phyloP scores from a whole-genome alignment of 2,113 vertebrate species.

The Coryphaenoides rupestris region DNA sequence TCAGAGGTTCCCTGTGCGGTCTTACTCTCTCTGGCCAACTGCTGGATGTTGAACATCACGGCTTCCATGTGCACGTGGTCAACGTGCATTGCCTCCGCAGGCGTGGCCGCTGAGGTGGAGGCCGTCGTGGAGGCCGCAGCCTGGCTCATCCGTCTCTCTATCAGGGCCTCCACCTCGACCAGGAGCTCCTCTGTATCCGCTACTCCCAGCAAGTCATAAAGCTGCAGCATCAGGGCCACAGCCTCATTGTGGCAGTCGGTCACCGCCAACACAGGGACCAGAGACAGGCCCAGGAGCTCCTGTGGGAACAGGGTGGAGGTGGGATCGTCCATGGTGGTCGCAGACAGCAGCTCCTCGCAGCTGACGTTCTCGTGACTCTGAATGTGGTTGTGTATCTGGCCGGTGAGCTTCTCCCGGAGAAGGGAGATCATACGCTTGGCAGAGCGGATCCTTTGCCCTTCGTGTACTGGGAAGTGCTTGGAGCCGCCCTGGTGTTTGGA shows the following conservation, averaged over 20 bases:
- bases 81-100: background rate
- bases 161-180: conserved; percentile 58
- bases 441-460: conserved; percentile 31
- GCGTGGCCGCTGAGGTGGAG: background rate
- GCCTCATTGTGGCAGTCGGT: conserved; percentile 70
- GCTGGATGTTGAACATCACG: conserved; percentile 74
- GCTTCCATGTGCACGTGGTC: conserved; percentile 53
- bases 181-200: conserved; percentile 64
- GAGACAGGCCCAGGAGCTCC: conserved; percentile 71
- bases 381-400: conserved; percentile 35
- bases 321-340: conserved; percentile 58
- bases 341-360: conserved; percentile 69
- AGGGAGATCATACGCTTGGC: conserved; percentile 30
- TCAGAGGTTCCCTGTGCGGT: background rate
- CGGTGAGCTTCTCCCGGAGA: conserved; percentile 46
- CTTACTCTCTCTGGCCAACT: conserved; percentile 36
- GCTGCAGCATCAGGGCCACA: conserved; percentile 45
- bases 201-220: conserved; percentile 65
- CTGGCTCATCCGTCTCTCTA: conserved; percentile 37
- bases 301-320: conserved; percentile 57
- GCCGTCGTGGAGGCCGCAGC: conserved; percentile 6
- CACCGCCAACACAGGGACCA: conserved; percentile 73
- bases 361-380: conserved; percentile 53
- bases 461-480: background rate
- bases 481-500: conserved; percentile 18